Conservation (phyloP, 2,888 invertebrate genomes). For the Strigamia crassipes region DNA sequence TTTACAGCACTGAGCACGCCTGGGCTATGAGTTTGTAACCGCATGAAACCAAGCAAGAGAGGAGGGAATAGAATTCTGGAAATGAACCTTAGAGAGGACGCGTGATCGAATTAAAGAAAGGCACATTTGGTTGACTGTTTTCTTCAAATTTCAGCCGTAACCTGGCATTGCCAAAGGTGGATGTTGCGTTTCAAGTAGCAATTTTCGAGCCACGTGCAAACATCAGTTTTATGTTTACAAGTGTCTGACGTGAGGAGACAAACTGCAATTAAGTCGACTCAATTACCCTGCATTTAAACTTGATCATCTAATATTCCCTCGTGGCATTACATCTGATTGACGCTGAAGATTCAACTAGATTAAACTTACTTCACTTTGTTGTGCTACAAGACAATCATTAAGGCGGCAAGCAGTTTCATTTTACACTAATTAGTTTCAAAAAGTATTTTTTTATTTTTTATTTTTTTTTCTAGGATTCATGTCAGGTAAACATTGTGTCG, state of each 20-base stretch:
- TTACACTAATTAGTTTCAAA: slow-evolving; percentile 27
- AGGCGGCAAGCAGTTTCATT: slow-evolving; percentile 1
- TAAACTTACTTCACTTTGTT: neutral
- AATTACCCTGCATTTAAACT: slow-evolving; percentile 37
- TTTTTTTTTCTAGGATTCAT: neutral
- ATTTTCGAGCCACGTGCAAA: neutral
- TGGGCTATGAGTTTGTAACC: slow-evolving; percentile 34
- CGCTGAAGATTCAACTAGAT: slow-evolving; percentile 20
- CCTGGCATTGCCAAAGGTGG: neutral
- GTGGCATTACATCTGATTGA: slow-evolving; percentile 31
- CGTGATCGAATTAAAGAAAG: slow-evolving; percentile 33
- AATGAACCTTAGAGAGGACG: slow-evolving; percentile 7
- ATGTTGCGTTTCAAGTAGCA: neutral
- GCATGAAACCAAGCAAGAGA: slow-evolving; percentile 23
- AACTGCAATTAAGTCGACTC: slow-evolving; percentile 16
- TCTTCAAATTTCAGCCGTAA: slow-evolving; percentile 15
- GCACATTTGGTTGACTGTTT: slow-evolving; percentile 13
- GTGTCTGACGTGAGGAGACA: neutral
- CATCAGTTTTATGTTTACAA: slow-evolving; percentile 15
- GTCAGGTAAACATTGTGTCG: neutral
- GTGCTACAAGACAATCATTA: slow-evolving; percentile 5
- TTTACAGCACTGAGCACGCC: slow-evolving; percentile 24
- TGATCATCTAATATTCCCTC: slow-evolving; percentile 34
- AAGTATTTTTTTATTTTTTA: neutral
- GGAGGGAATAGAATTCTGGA: slow-evolving; percentile 1